A percentile compares a stretch with the other conserved stretches of the same genome.
These are phyloP conservation scores for Struthidea cinerea DNA, from an alignment of 2,113 vertebrate species.

Conservation along the genomic window DNA sequence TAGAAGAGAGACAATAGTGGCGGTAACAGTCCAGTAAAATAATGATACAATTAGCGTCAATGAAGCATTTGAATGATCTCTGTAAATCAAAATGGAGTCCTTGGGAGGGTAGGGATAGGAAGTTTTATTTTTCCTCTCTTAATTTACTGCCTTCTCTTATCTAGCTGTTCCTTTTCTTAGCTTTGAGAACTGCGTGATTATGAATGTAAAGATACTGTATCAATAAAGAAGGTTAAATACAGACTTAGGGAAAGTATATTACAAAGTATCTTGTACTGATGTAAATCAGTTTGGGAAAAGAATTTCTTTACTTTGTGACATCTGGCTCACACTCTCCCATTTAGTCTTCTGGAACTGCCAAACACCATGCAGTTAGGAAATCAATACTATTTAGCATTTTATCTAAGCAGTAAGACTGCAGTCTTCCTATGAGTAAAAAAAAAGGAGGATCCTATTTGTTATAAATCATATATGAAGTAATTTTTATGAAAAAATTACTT, in stretches of 20 bases:
- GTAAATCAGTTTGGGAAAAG: not conserved
- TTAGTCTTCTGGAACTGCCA: not conserved
- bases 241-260: not conserved
- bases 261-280: not conserved
- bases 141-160: not conserved
- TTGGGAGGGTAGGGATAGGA: not conserved
- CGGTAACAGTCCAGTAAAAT: not conserved
- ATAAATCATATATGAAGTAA: not conserved
- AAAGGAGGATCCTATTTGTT: not conserved
- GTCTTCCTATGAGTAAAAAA: not conserved
- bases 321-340: not conserved
- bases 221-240: not conserved
- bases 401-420: not conserved
- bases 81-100: not conserved
- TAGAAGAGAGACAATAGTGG: not conserved
- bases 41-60: not conserved
- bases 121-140: not conserved
- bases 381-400: not conserved
- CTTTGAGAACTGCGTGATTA: not conserved
- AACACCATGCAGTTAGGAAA: not conserved
- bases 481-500: not conserved
- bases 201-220: not conserved
- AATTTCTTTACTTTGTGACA: not conserved
- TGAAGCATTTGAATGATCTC: not conserved
- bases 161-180: not conserved